Base-by-base conservation (phyloP, 2,888 invertebrate genomes). In the Ametastegia equiseti region DNA sequence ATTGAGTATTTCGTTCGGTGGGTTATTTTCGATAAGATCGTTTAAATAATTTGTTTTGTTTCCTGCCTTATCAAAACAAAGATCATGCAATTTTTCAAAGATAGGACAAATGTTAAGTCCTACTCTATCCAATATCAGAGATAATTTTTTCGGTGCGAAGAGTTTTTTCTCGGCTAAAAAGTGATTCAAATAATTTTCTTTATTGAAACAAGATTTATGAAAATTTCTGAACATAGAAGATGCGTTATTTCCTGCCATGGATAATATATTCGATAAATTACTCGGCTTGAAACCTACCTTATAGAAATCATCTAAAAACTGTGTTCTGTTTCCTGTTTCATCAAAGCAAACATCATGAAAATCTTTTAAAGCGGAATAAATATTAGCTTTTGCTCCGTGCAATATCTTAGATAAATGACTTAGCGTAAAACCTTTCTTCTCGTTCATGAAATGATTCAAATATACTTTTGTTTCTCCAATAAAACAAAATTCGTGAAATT, bases 1-100 rank as follows among this genome's bases (percentile, higher is more conserved):
- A 84, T 83, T 47, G 85, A 75, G n/a, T 84, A 87, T 83, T 82
- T 82, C 81, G 85, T 83, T 27, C 11, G n/a, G 71, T 30, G 54
- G 69, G 15, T 82, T 45, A 83, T 85, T 84, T 83, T 85, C 84
- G 82, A 86, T 85, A 82, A 88, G 85, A 83, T 86, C 84, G 11
- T 86, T 88, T 83, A 89, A 87, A 86, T 89, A 88, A 65, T 85
- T 65, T 82, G 87, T 89, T 86, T 82, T 88, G 36, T 84, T 88
- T 85, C 88, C 89, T 80, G 45, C 19, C 85, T 82, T 85, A 86
- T 88, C 88, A 88, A 87, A 88, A 86, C 88, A 88, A 86, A 88
- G 83, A 78, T 84, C 85, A 85, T 87, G 85, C 81, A 87, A 86
- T 83, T 82, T 85, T 85, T 87, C 80, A 86, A 86, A 86, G 75